phyloP scores from a whole-genome alignment of 2,113 vertebrate genomes.

The Campylomormyrus numenius region DNA sequence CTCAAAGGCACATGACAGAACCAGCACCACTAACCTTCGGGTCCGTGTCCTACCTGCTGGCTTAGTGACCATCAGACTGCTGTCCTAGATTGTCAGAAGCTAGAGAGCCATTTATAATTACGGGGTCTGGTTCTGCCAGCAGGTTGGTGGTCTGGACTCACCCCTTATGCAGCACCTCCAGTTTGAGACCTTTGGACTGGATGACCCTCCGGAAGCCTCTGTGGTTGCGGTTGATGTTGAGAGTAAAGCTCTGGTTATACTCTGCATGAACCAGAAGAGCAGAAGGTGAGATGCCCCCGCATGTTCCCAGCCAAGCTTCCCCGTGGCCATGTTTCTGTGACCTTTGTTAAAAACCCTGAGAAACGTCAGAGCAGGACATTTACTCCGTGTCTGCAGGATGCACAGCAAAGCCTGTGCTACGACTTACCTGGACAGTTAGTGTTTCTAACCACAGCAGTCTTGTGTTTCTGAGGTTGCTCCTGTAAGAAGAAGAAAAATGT shows the following conservation, averaged over 20 bases:
- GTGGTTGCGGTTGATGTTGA: constrained; percentile 90
- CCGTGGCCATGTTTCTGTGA: background rate
- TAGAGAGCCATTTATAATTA: background rate
- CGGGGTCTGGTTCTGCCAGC: background rate
- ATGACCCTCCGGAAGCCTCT: constrained; percentile 79
- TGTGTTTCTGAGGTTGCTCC: constrained; percentile 91
- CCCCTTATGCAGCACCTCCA: constrained; percentile 96
- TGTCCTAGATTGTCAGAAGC: background rate
- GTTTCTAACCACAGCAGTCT: constrained; percentile 87
- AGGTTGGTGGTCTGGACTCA: constrained; percentile 47
- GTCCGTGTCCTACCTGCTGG: background rate
- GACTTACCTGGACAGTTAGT: constrained; percentile 83
- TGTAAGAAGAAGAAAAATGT: constrained; percentile 39
- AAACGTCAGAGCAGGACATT: background rate
- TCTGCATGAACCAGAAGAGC: constrained; percentile 52
- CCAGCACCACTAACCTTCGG: background rate
- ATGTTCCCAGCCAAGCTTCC: background rate
- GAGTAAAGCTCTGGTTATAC: constrained; percentile 85
- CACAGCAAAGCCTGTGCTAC: background rate
- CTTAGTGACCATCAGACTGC: background rate
- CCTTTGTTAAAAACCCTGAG: background rate
- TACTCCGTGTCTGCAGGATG: background rate
- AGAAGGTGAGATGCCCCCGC: background rate
- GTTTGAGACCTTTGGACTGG: constrained; percentile 85
- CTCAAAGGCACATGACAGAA: background rate